Base-by-base conservation (phyloP, 1,140 invertebrate genomes). In the Ceratosolen fusciceps region DNA sequence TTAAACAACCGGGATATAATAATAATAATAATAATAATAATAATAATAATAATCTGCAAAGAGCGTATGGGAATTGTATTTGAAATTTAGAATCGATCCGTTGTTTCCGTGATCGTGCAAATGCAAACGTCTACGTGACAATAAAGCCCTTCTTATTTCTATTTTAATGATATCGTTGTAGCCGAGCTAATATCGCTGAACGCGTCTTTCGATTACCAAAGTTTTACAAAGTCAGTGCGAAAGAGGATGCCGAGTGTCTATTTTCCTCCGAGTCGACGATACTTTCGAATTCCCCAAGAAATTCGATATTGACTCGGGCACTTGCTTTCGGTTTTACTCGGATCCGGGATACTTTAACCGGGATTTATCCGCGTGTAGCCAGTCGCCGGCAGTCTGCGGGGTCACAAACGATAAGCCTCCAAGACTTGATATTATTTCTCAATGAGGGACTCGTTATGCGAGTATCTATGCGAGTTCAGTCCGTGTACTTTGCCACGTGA, bases 301-400 rank as follows among this genome's bases (percentile, higher is more conserved):
- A 90, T 98, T 98, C 19, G 96, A 96, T 82, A 98, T 94, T 0
- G 97, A 92, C 24, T 96, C 96, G 31, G 98, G 80, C 7, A 89
- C 83, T 88, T 83, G 29, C 87, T 86, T 34, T 86, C 83, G 74
- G 89, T 91, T 21, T 95, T 85, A 79, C 92, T 91, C 92, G 96
- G 87, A 39, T 93, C 91, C 4, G 52, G 94, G 91, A 82, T 92
- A 91, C 26, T 93, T 87, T 84, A 93, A 89, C 96, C 96, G 98
- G 85, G 93, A 94, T 62, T 91, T 90, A 5, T 90, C 88, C 1
- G 94, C 95, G 81, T 92, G 92, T 84, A 95, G 96, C 29, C 85
- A 82, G 37, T 34, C 83, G 39, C 83, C 84, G 24, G 90, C 86
- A 75, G 90, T 85, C 89, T 90, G 70, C 21, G 19, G 80, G 79